These are phyloP conservation scores for Oreotrochilus melanogaster DNA, from an alignment of 2,113 vertebrate genomes.

Conservation along the genomic window DNA sequence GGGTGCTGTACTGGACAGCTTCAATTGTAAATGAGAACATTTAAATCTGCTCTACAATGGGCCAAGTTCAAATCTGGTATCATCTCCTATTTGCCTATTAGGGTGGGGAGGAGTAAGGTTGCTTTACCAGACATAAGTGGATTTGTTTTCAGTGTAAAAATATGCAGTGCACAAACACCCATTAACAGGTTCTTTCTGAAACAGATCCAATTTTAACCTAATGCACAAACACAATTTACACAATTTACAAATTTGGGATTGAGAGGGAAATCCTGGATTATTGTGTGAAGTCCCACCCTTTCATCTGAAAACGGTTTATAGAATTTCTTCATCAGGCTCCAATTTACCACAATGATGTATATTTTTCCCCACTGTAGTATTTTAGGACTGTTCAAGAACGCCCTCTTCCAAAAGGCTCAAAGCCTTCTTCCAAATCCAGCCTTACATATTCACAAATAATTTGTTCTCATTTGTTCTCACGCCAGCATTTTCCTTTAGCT, in stretches of 20 bases:
- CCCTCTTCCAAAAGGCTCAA: not conserved
- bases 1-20: not conserved
- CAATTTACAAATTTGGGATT: not conserved
- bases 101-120: not conserved
- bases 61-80: not conserved
- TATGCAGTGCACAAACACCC: not conserved
- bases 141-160: not conserved
- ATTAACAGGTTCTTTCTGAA: not conserved
- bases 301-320: not conserved
- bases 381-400: not conserved
- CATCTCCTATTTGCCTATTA: not conserved
- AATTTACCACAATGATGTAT: not conserved
- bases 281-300: not conserved
- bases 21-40: not conserved
- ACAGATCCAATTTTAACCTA: not conserved
- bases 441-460: not conserved
- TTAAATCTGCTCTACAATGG: not conserved
- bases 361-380: not conserved
- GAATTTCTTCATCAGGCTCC: not conserved
- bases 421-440: not conserved
- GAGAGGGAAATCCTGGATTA: not conserved
- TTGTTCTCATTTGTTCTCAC: slow-evolving; percentile 16
- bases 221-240: not conserved
- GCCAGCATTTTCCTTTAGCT: slow-evolving; percentile 5
- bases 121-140: not conserved